These are phyloP conservation scores for Metopolophium dirhodum DNA, from an alignment of 1,140 invertebrate species.

Conservation along the genomic window DNA sequence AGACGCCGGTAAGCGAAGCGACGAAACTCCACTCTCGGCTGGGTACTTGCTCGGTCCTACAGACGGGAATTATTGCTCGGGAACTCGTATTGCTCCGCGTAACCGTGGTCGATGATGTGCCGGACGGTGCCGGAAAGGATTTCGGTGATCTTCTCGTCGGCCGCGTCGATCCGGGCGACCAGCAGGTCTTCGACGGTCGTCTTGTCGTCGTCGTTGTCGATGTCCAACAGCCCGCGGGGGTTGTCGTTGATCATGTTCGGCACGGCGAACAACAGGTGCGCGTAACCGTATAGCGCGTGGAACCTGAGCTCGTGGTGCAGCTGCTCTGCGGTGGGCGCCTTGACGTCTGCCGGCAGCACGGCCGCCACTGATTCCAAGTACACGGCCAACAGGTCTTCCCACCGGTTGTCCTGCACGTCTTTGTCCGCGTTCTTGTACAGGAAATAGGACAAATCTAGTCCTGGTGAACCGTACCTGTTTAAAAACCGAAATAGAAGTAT, in stretches of 20 bases:
- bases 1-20: neutral
- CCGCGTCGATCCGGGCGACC: neutral
- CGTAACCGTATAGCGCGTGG: conserved; percentile 62
- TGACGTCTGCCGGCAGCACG: conserved; percentile 58
- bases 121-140: conserved; percentile 15
- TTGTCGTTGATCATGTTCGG: conserved; percentile 58
- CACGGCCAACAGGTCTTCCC: conserved; percentile 61
- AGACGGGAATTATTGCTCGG: neutral
- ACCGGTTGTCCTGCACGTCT: conserved; percentile 59
- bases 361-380: conserved; percentile 61
- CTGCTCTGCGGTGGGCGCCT: conserved; percentile 59
- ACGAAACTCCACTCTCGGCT: neutral
- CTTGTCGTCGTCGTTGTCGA: neutral
- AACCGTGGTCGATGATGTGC: conserved; percentile 49
- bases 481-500: neutral
- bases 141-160: conserved; percentile 26
- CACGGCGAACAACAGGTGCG: conserved; percentile 61
- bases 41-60: neutral
- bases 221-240: neutral
- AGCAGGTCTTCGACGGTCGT: neutral
- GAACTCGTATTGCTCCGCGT: conserved; percentile 37
- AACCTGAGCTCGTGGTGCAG: conserved; percentile 61
- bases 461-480: conserved; percentile 62
- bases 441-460: conserved; percentile 63
- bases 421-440: conserved; percentile 62